Evolutionary conservation across 2,888 invertebrate genomes (phyloP).

Genomic region (Nomada fucata): DNA sequence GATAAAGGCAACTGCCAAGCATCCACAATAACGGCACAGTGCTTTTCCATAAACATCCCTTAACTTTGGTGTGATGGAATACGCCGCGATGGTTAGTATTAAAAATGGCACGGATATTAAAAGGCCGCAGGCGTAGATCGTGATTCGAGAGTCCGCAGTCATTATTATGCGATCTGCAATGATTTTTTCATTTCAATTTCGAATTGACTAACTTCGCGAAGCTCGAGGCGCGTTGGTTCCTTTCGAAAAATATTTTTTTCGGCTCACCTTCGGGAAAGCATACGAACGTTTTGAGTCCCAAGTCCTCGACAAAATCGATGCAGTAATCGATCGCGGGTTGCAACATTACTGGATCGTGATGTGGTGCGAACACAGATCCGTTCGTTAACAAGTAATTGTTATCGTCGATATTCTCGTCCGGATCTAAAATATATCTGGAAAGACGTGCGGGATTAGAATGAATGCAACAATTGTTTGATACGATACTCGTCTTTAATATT

Average conservation of each 20-base stretch:
- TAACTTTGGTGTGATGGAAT: slow-evolving; percentile 85
- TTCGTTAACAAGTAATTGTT: slow-evolving; percentile 86
- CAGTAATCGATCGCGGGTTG: slow-evolving; percentile 86
- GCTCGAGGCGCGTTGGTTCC: no score
- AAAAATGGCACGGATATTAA: slow-evolving; percentile 83
- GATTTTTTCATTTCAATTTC: neutral
- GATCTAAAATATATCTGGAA: slow-evolving; percentile 85
- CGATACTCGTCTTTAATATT: no score
- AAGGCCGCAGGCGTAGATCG: slow-evolving; percentile 80
- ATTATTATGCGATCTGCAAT: slow-evolving; percentile 67
- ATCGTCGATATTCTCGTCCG: slow-evolving; percentile 84
- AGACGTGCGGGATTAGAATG: neutral
- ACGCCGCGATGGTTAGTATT: slow-evolving; percentile 82
- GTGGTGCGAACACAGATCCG: slow-evolving; percentile 86
- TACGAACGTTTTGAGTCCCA: slow-evolving; percentile 85
- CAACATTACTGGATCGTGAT: slow-evolving; percentile 84
- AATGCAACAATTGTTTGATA: no score
- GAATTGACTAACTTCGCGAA: no score
- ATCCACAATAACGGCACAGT: slow-evolving; percentile 86
- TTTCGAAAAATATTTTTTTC: neutral
- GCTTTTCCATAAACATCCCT: slow-evolving; percentile 86
- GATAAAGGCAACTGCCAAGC: slow-evolving; percentile 86
- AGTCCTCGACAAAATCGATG: slow-evolving; percentile 86
- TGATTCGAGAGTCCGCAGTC: slow-evolving; percentile 73
- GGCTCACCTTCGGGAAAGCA: slow-evolving; percentile 83